phyloP scores from a whole-genome alignment of 2,888 invertebrate genomes.

The Alloscopus bannaensis region DNA sequence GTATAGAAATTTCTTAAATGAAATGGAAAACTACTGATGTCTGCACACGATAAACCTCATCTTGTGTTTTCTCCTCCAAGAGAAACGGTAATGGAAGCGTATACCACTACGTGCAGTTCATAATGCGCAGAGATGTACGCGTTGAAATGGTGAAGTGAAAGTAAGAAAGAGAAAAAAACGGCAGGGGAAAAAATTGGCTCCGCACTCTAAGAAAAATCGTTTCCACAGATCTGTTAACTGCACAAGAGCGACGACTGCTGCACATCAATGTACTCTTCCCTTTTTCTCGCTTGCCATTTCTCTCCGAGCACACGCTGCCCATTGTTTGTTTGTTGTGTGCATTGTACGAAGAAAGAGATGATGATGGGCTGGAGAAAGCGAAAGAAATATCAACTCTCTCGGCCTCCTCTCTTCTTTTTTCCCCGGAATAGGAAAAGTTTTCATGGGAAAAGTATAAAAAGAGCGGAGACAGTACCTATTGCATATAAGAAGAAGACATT shows the following conservation, averaged over 20 bases:
- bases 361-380: slow-evolving; percentile 28
- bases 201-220: slow-evolving; percentile 46
- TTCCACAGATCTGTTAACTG: slow-evolving; percentile 56
- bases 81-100: too few species aligned
- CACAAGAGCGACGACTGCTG: slow-evolving; percentile 38
- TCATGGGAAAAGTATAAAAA: slow-evolving; percentile 1
- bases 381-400: slow-evolving; percentile 34
- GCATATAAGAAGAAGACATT: background rate
- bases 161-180: slow-evolving; percentile 41
- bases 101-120: background rate
- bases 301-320: slow-evolving; percentile 33
- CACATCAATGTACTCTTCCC: slow-evolving; percentile 34
- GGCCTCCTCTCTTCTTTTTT: too few species aligned
- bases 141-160: slow-evolving; percentile 46
- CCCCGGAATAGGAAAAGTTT: slow-evolving; percentile 51
- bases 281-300: slow-evolving; percentile 30
- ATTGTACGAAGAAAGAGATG: slow-evolving; percentile 49
- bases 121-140: background rate
- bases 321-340: slow-evolving; percentile 57
- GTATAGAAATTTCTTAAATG: slow-evolving; percentile 54
- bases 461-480: background rate
- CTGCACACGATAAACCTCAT: slow-evolving; percentile 54
- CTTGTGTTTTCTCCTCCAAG: slow-evolving; percentile 23
- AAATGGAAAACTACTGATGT: slow-evolving; percentile 63
- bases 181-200: slow-evolving; percentile 56